These are phyloP conservation scores for Pteromalus puparum DNA, from an alignment of 1,140 invertebrate genomes.

Conservation along the genomic window DNA sequence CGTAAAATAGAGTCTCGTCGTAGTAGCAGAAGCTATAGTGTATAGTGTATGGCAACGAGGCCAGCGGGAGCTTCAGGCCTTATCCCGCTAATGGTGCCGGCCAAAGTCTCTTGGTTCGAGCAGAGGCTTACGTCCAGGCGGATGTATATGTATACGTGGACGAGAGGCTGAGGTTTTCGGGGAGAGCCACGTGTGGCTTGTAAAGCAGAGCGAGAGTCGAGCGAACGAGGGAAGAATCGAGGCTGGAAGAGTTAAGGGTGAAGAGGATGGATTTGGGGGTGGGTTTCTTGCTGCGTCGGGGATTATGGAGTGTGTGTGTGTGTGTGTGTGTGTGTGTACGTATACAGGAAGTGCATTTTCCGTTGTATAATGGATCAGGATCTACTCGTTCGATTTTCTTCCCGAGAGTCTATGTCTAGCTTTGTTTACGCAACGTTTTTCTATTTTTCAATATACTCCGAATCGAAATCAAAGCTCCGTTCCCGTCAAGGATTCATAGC, in stretches of 20 bases:
- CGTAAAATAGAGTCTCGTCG: slow-evolving; percentile 31
- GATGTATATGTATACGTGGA: background rate
- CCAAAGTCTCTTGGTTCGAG: background rate
- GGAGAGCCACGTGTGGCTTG: slow-evolving; percentile 26
- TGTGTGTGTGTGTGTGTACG: no score
- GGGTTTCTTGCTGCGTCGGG: slow-evolving; percentile 23
- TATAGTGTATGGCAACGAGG: background rate
- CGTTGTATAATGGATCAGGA: background rate
- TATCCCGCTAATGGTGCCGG: slow-evolving; percentile 39
- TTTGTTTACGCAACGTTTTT: no score
- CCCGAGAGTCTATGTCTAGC: background rate
- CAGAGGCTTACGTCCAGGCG: slow-evolving; percentile 6
- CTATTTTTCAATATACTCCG: background rate
- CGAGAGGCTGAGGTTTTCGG: background rate
- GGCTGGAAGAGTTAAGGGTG: background rate
- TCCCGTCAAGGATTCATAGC: background rate
- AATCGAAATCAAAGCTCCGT: no score
- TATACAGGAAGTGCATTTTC: background rate
- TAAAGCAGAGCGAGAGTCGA: slow-evolving; percentile 30
- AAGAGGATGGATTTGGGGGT: background rate
- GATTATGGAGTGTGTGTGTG: background rate
- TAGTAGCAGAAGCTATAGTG: no score
- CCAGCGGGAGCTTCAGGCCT: background rate
- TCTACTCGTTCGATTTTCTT: background rate
- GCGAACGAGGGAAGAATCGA: slow-evolving; percentile 2